Evolutionary conservation across 1,140 invertebrate species (phyloP), one percentile per base, ranked within the genome.

Genomic region (Hyles euphorbiae): DNA sequence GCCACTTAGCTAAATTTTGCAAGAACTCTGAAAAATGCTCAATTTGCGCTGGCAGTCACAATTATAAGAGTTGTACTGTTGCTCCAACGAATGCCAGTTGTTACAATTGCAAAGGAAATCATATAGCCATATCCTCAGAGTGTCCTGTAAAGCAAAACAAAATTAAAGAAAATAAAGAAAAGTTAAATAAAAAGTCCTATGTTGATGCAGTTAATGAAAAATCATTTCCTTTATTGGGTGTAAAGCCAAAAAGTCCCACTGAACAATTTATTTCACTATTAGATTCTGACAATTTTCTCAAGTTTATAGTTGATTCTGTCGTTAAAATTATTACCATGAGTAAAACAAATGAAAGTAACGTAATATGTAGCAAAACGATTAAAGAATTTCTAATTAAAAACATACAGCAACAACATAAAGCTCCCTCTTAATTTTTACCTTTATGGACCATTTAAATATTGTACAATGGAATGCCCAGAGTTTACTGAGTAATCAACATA

Each of bases 1-100:
- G 56, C 2, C 67, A 73, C 43, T 60, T 73, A 8, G 67, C 63
- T 1, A 73, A 65, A 45, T 70, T 55, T 49, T 70, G 65, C 56
- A 63, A 67, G 52, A 73, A 72, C 52, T 10, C 63, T 3, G 57
- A 67, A 11, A 45, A 33, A 3, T 74, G 61, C 33, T 67, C 63
- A 8, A 70, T 74, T 22, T 74, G 58, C 44, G 45, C 46, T 9
- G 50, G 56, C 33, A 53, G 58, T n/a, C 66, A 68, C 22, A 60
- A 55, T 48, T 68, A 55, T 34, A 65, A 66, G 57, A 1, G 12
- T 7, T 71, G 65, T 45, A 22, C 32, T 34, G 12, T 7, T 68
- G 65, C 47, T 10, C 32, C 32, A n/a, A 56, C 51, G 11, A 43
- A 66, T 8, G 58, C 62, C n/a, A 33, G 22, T 34, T 71, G 68